Evolutionary conservation across 1,140 invertebrate species (phyloP).

Genomic region (Oncopodura yosiiana): DNA sequence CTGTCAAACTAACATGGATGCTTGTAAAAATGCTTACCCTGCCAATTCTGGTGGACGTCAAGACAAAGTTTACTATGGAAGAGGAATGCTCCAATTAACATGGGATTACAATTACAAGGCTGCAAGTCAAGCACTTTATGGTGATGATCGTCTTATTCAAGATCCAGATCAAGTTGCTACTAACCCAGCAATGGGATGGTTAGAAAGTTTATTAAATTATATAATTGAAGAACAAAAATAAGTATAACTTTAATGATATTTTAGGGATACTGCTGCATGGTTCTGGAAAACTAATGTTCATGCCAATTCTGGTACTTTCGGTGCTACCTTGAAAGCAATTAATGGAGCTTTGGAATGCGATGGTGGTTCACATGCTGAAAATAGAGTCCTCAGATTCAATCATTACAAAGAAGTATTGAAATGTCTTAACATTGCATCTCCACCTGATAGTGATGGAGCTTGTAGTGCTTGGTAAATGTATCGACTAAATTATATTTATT

Average conservation of each 20-base stretch:
- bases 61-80: conserved; percentile 22
- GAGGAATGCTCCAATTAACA: conserved; percentile 21
- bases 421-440: neutral
- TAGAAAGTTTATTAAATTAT: no score
- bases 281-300: conserved; percentile 24
- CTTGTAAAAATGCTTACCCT: conserved; percentile 3
- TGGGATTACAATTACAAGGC: conserved; percentile 24
- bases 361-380: neutral
- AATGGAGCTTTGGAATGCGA: conserved; percentile 24
- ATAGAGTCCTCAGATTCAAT: neutral
- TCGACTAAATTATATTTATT: no score
- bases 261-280: conserved; percentile 17
- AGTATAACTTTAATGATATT: no score
- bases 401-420: conserved; percentile 2
- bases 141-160: conserved; percentile 11
- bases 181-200: conserved; percentile 12
- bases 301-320: conserved; percentile 5
- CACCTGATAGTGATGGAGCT: conserved; percentile 1
- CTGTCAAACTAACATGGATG: conserved; percentile 1
- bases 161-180: conserved; percentile 16
- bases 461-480: neutral
- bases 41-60: neutral
- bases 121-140: conserved; percentile 10
- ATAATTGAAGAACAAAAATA: no score
- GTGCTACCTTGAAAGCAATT: conserved; percentile 13